phyloP scores from a whole-genome alignment of 2,113 vertebrate species.

The Laticauda colubrina region DNA sequence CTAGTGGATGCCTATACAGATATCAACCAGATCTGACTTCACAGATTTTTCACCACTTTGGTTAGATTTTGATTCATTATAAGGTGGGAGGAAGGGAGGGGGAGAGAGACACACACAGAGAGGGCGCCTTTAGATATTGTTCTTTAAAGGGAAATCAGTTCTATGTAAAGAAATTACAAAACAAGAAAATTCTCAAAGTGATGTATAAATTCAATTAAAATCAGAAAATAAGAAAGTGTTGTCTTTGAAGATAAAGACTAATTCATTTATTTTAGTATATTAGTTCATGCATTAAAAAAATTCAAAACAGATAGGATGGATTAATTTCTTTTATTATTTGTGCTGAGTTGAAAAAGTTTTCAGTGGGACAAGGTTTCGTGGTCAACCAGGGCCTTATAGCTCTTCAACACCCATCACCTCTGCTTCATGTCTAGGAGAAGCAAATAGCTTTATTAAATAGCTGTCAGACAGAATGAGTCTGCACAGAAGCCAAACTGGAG shows the following conservation, averaged over 20 bases:
- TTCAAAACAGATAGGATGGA: slow-evolving; percentile 63
- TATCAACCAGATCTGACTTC: background rate
- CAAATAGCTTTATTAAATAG: slow-evolving; percentile 85
- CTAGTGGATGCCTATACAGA: background rate
- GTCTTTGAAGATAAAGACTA: slow-evolving; percentile 36
- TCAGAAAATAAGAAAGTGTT: slow-evolving; percentile 49
- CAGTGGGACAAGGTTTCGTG: slow-evolving; percentile 80
- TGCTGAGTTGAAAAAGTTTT: slow-evolving; percentile 74
- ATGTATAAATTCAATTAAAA: background rate
- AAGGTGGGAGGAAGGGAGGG: too few relatives aligned
- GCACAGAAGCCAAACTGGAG: slow-evolving; percentile 70
- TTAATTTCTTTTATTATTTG: slow-evolving; percentile 80
- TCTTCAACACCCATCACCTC: slow-evolving; percentile 81
- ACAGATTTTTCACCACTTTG: background rate
- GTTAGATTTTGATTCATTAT: background rate
- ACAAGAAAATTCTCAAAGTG: background rate
- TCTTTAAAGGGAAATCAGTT: slow-evolving; percentile 7
- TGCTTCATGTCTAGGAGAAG: slow-evolving; percentile 81
- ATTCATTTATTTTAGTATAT: rapidly evolving
- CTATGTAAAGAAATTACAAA: background rate
- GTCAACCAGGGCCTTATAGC: slow-evolving; percentile 73
- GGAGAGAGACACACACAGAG: too few relatives aligned
- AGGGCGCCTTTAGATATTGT: background rate
- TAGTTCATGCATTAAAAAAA: slow-evolving; percentile 19
- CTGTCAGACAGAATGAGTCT: slow-evolving; percentile 78